Conservation (phyloP, 2,113 vertebrate genomes). For the Amazona guildingii region DNA sequence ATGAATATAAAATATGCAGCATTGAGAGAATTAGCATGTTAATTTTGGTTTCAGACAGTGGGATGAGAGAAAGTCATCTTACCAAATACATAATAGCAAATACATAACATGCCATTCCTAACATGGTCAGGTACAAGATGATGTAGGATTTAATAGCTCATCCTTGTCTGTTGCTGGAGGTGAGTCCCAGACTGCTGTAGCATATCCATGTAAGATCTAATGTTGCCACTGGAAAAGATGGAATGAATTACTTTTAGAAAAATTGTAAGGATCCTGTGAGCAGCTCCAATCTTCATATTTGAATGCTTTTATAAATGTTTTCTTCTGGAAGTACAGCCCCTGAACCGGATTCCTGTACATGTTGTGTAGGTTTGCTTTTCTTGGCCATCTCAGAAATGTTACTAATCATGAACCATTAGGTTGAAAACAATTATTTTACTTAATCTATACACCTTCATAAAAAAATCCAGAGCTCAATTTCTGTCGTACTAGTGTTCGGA, state of each 20-base stretch:
- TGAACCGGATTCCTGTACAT: neutral
- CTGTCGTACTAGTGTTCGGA: neutral
- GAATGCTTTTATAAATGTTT: neutral
- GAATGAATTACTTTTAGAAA: slow-evolving; percentile 15
- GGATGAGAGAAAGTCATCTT: neutral
- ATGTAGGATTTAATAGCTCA: neutral
- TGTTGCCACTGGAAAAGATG: slow-evolving; percentile 17
- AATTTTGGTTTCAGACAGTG: neutral
- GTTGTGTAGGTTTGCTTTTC: neutral
- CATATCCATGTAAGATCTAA: slow-evolving; percentile 14
- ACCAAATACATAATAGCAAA: neutral
- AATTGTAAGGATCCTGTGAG: neutral
- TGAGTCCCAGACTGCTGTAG: neutral
- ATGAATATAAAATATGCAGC: neutral
- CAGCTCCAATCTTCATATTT: neutral
- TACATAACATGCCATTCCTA: neutral
- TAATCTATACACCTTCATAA: neutral
- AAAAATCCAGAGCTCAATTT: neutral
- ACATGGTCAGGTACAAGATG: neutral
- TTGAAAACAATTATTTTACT: neutral
- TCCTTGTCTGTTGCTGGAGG: neutral
- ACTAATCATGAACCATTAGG: neutral
- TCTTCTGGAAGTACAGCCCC: neutral
- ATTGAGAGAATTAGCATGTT: neutral
- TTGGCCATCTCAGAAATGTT: neutral